Evolutionary conservation across 2,113 vertebrate species (phyloP).

Genomic region (Chionis minor): DNA sequence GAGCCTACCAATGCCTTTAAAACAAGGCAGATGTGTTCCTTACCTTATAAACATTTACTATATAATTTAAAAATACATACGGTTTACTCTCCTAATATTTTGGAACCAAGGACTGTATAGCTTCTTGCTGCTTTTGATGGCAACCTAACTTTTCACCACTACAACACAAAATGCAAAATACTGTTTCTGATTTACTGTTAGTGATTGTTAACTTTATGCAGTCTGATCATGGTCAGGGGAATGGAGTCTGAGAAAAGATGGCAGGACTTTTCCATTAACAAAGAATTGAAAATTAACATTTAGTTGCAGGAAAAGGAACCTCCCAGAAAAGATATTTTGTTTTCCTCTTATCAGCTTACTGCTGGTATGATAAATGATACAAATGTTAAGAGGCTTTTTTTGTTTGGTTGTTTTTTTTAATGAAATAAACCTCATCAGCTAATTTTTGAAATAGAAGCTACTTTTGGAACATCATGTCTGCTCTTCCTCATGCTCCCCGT

Average conservation of each 20-base stretch:
- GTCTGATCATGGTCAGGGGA: background rate
- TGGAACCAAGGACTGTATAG: background rate
- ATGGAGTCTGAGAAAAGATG: background rate
- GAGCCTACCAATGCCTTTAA: background rate
- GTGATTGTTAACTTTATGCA: background rate
- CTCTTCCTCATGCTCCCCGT: background rate
- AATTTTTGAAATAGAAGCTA: background rate
- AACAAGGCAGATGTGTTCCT: background rate
- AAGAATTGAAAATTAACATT: background rate
- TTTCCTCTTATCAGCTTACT: background rate
- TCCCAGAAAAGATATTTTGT: background rate
- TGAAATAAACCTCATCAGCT: background rate
- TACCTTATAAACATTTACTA: background rate
- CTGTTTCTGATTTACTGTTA: background rate
- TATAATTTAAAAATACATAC: background rate
- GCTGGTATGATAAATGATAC: background rate
- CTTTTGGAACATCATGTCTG: rapidly evolving
- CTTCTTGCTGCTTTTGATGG: background rate
- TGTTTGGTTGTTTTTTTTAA: no score
- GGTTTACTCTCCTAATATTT: background rate
- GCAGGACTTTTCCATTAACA: background rate
- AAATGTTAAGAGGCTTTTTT: background rate
- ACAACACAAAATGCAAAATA: background rate
- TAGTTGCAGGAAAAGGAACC: background rate
- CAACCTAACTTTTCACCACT: background rate